Evolutionary conservation across 2,113 vertebrate species (phyloP).

Genomic region (Xiphorhynchus elegans): DNA sequence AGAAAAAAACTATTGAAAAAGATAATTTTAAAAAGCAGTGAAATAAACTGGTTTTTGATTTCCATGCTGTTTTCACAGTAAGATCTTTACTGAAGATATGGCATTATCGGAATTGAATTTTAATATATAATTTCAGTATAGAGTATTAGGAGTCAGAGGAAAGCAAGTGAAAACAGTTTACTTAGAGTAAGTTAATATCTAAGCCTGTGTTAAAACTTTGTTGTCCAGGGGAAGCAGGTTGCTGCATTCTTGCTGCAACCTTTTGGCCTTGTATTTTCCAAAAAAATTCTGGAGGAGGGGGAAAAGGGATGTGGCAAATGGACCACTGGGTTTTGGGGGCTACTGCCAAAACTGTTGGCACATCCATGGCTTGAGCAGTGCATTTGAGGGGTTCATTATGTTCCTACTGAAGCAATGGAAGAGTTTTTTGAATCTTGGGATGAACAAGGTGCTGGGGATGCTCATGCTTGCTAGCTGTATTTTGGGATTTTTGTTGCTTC

Average conservation of each 20-base stretch:
- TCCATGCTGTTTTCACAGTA: not conserved
- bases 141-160: not conserved
- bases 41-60: not conserved
- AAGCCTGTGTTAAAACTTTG: not conserved
- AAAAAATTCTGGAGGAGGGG: not conserved
- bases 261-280: slow-evolving; percentile 2
- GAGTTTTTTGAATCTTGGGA: not conserved
- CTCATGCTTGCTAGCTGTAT: not conserved
- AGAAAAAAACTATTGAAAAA: not conserved
- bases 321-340: not conserved
- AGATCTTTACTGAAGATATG: not conserved
- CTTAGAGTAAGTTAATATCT: not conserved
- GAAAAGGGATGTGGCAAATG: not conserved
- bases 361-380: not conserved
- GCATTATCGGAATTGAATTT: not conserved
- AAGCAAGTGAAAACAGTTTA: not conserved
- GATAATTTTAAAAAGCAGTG: not conserved
- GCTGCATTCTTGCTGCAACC: not conserved
- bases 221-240: not conserved
- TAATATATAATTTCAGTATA: not conserved
- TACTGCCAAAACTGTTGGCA: not conserved
- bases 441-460: not conserved
- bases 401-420: not conserved
- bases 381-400: not conserved
- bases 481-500: not conserved